phyloP scores from a whole-genome alignment of 1,140 invertebrate species.

The Portunus trituberculatus region DNA sequence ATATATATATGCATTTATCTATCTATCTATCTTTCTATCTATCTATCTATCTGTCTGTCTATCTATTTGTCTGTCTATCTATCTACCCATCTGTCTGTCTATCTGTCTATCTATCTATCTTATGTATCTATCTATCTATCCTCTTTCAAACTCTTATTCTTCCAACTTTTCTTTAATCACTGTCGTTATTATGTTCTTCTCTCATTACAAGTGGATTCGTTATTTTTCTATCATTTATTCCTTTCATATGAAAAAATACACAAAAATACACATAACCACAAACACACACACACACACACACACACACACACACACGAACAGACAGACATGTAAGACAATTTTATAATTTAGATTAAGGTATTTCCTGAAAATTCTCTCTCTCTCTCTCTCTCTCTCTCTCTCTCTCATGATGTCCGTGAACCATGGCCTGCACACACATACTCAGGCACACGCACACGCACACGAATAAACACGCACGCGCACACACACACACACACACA shows the following conservation, averaged over 20 bases:
- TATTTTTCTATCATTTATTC: no score
- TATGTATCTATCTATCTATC: not conserved
- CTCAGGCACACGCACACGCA: constrained; percentile 47
- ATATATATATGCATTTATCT: no score
- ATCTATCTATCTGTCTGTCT: no score
- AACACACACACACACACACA: not conserved
- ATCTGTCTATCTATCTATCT: not conserved
- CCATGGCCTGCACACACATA: constrained; percentile 44
- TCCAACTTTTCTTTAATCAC: no score
- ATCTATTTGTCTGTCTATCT: not conserved
- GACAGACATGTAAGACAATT: not conserved
- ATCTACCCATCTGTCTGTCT: not conserved
- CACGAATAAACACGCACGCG: constrained; percentile 34
- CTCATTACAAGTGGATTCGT: no score
- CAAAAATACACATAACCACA: not conserved
- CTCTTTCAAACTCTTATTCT: no score
- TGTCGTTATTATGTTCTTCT: no score
- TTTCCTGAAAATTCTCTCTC: not conserved
- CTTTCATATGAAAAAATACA: not conserved
- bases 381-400: not conserved
- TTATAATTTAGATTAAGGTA: not conserved
- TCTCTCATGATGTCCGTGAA: not conserved
- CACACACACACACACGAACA: not conserved
- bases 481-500: constrained; percentile 56
- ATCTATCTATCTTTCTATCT: no score